These are phyloP conservation scores for Thunnus maccoyii DNA, from an alignment of 2,113 vertebrate genomes.

Conservation along the genomic window DNA sequence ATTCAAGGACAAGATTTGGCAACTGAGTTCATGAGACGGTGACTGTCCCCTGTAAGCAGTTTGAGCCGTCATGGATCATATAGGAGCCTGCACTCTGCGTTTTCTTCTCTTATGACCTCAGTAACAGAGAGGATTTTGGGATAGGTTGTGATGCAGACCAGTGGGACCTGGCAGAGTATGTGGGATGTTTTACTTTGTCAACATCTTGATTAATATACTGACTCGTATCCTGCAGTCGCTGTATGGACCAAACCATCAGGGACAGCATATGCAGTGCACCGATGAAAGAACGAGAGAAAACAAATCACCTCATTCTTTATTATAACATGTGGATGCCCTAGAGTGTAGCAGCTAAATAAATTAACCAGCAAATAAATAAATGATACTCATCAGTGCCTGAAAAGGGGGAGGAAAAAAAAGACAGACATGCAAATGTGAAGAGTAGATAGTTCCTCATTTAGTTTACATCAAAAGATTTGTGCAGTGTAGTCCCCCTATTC, in stretches of 20 bases:
- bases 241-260: slow-evolving; percentile 76
- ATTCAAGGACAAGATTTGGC: slow-evolving; percentile 67
- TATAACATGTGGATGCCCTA: slow-evolving; percentile 73
- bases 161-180: slow-evolving; percentile 58
- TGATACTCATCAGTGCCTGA: slow-evolving; percentile 77
- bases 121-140: slow-evolving; percentile 50
- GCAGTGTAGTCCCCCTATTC: slow-evolving; percentile 25
- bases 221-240: slow-evolving; percentile 66
- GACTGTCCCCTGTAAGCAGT: slow-evolving; percentile 31
- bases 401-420: slow-evolving; percentile 21
- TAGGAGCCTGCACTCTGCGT: slow-evolving; percentile 1
- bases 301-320: slow-evolving; percentile 78
- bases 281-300: slow-evolving; percentile 68
- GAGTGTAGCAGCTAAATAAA: slow-evolving; percentile 80
- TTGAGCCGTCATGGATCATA: slow-evolving; percentile 37
- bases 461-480: slow-evolving; percentile 62
- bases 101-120: slow-evolving; percentile 11
- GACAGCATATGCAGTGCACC: slow-evolving; percentile 65
- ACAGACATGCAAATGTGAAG: slow-evolving; percentile 59
- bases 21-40: slow-evolving; percentile 51
- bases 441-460: slow-evolving; percentile 60
- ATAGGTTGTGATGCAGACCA: slow-evolving; percentile 52
- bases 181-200: slow-evolving; percentile 78
- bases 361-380: slow-evolving; percentile 83
- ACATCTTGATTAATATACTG: slow-evolving; percentile 85